Evolutionary conservation across 1,140 invertebrate species (phyloP).

Genomic region (Neelides sp.): DNA sequence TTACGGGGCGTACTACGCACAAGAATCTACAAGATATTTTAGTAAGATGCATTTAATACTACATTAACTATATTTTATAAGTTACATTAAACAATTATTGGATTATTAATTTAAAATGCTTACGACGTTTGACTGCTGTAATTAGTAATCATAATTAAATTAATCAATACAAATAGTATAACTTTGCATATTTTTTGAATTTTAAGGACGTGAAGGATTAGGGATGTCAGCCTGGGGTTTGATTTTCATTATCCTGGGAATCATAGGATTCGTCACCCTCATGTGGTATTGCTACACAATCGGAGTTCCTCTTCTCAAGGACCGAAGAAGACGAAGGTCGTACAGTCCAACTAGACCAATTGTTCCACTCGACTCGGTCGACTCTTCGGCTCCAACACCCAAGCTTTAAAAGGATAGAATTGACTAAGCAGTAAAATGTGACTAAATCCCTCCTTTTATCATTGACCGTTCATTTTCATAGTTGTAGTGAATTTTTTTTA

Average conservation of each 20-base stretch:
- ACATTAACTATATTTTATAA: background rate
- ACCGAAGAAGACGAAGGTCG: conserved; percentile 7
- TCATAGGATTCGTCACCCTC: conserved; percentile 12
- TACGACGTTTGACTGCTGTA: background rate
- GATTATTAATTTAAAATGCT: background rate
- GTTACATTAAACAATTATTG: background rate
- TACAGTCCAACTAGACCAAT: background rate
- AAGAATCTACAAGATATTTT: conserved; percentile 3
- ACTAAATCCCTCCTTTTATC: no score
- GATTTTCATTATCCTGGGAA: conserved; percentile 16
- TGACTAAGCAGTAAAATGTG: no score
- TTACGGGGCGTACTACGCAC: conserved; percentile 5
- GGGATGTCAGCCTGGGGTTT: conserved; percentile 23
- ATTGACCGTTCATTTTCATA: no score
- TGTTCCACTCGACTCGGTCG: no score
- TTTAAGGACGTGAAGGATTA: conserved; percentile 16
- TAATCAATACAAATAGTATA: background rate
- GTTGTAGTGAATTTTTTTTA: no score
- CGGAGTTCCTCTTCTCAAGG: conserved; percentile 18
- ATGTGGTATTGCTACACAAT: conserved; percentile 23
- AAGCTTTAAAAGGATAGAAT: no score
- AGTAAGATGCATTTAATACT: background rate
- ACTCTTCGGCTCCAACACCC: no score
- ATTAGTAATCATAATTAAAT: background rate
- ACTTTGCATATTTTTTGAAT: background rate